phyloP scores from a whole-genome alignment of 2,888 invertebrate species.

The Meteorus colon region DNA sequence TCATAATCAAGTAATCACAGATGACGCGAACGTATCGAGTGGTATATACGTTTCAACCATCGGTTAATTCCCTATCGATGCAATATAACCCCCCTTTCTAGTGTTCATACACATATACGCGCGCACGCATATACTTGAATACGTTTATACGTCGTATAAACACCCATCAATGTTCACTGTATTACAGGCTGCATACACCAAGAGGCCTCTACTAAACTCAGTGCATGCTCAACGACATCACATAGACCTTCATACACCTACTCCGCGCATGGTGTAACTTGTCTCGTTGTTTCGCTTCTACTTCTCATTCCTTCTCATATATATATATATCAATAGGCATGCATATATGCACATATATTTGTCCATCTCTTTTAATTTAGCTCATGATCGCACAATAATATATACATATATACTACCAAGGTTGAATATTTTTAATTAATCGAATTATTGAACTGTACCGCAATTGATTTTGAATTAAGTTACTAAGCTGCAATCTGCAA shows the following conservation, averaged over 20 bases:
- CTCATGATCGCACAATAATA: conserved; percentile 22
- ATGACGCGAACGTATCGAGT: conserved; percentile 64
- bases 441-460: conserved; percentile 73
- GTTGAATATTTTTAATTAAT: conserved; percentile 71
- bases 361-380: conserved; percentile 20
- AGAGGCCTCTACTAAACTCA: neutral
- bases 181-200: neutral
- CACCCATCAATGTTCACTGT: conserved; percentile 12
- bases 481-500: conserved; percentile 51
- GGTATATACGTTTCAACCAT: conserved; percentile 60
- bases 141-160: neutral
- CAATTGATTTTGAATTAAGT: conserved; percentile 71
- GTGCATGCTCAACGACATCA: neutral
- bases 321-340: conserved; percentile 22
- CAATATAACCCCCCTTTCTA: conserved; percentile 26
- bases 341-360: conserved; percentile 23
- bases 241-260: neutral
- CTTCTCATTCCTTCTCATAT: conserved; percentile 29
- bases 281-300: conserved; percentile 20
- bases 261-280: conserved; percentile 1
- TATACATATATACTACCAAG: conserved; percentile 44
- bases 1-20: conserved; percentile 68
- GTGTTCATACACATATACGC: conserved; percentile 29
- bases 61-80: conserved; percentile 57
- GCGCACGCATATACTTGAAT: conserved; percentile 8